Evolutionary conservation across 1,140 invertebrate species (phyloP), one percentile per base, ranked within the genome.

Genomic region (Penaeus japonicus): DNA sequence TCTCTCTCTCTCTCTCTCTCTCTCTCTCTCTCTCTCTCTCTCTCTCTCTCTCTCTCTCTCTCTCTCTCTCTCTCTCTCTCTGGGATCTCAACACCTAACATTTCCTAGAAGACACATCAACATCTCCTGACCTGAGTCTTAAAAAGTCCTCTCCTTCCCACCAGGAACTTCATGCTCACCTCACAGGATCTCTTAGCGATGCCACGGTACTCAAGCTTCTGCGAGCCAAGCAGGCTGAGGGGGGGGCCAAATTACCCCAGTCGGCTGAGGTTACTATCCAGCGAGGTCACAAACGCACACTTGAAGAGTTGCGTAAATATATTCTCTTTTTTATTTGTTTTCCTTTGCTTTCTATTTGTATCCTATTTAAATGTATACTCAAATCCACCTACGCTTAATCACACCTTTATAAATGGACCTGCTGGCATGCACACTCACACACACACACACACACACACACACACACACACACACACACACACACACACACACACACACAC

Each of bases 131-230:
- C 4, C 32, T 1, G 12, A 35, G 0, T 30, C 32, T 5, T 77
- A 18, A 18, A 75, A 10, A 32, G 18, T 35, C 30, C 0, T 22
- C 32, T 4, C 22, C 59, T 57, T 20, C 30, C 62, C 62, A 24
- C 3, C 85, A 86, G 85, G 85, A 86, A 79, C 57, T 86, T 10
- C 85, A 86, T 47, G 85, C 85, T 77, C 85, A 86, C 75, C 77
- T 86, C 2, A 86, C 32, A 47, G 85, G 85, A 59, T 86, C 85
- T 32, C 57, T 86, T 22, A 86, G 85, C 30, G 85, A 86, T 47
- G 55, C 54, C 20, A 86, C 85, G 17, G 77, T 86, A 0, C 85
- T 86, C 2, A 39, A 35, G 27, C 70, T 86, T 27, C n/a, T 86
- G 32, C 32, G 53, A 24, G 39, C 75, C 10, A 79, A 65, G 32